These are phyloP conservation scores for Nothobranchius kuhntae DNA, from an alignment of 2,113 vertebrate species.

Conservation along the genomic window DNA sequence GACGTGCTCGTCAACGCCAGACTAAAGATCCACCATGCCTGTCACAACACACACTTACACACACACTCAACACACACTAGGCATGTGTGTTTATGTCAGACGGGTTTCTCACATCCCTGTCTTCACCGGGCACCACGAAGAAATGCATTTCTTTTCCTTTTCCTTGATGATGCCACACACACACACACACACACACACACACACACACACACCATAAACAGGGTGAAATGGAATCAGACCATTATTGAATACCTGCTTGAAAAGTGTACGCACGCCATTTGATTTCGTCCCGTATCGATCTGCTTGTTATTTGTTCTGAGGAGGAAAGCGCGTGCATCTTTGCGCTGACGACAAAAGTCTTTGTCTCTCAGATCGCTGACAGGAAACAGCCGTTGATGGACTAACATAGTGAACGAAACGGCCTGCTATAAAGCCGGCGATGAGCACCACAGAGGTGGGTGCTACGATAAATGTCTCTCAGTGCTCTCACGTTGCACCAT, in stretches of 20 bases:
- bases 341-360: conserved; percentile 44
- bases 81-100: conserved; percentile 65
- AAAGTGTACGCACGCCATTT: conserved; percentile 48
- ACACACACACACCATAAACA: conserved; percentile 49
- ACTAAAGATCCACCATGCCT: conserved; percentile 86
- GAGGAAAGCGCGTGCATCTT: conserved; percentile 38
- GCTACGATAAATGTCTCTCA: conserved; percentile 44
- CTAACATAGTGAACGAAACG: conserved; percentile 45
- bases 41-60: conserved; percentile 76
- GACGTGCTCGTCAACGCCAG: conserved; percentile 95
- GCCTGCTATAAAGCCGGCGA: conserved; percentile 49
- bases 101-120: conserved; percentile 65
- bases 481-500: conserved; percentile 37
- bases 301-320: conserved; percentile 58
- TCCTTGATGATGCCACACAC: conserved; percentile 37
- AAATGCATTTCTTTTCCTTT: conserved; percentile 53
- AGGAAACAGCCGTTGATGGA: conserved; percentile 57
- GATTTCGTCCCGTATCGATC: conserved; percentile 78
- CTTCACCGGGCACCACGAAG: conserved; percentile 26
- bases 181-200: conserved; percentile 60
- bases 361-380: conserved; percentile 41
- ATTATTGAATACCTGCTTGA: conserved; percentile 60
- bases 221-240: conserved; percentile 66
- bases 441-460: conserved; percentile 28
- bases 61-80: conserved; percentile 38